These are phyloP conservation scores for Melitaea cinxia DNA, from an alignment of 1,140 invertebrate species.

Conservation along the genomic window DNA sequence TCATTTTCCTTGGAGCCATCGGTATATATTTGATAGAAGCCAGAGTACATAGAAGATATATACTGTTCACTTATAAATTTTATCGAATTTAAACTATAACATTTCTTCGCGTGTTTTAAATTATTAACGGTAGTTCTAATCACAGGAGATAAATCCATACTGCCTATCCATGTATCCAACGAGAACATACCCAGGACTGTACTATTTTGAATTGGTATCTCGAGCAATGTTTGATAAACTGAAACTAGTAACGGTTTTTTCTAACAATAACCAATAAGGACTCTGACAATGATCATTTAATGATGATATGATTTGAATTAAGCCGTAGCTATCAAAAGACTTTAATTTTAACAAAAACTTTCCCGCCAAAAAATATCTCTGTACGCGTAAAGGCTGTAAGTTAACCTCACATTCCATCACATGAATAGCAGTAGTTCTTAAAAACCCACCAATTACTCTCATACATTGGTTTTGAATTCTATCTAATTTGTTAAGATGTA, in stretches of 20 bases:
- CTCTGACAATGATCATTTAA: neutral
- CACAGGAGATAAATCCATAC: neutral
- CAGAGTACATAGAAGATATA: too few species aligned
- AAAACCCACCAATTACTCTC: conserved; percentile 21
- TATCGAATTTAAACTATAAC: too few species aligned
- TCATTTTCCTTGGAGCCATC: neutral
- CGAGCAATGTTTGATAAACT: neutral
- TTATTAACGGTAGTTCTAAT: too few species aligned
- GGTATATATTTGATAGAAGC: neutral
- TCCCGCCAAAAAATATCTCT: conserved; percentile 25
- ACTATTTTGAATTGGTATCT: neutral
- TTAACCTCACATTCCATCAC: conserved; percentile 39
- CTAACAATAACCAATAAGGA: neutral
- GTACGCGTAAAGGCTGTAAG: conserved; percentile 29
- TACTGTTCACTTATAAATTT: too few species aligned
- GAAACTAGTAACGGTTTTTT: neutral
- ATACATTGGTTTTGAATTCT: conserved; percentile 8
- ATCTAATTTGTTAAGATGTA: conserved; percentile 32
- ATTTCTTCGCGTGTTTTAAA: too few species aligned
- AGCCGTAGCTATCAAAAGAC: neutral
- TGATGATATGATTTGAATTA: neutral
- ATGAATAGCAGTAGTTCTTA: conserved; percentile 34
- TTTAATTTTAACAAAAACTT: conserved; percentile 36
- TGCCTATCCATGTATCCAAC: neutral
- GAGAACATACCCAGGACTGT: neutral